A percentile compares a stretch with the other conserved stretches of the same genome.
Evolutionary conservation across 1,140 invertebrate genomes (phyloP).

Genomic region (Mya arenaria): DNA sequence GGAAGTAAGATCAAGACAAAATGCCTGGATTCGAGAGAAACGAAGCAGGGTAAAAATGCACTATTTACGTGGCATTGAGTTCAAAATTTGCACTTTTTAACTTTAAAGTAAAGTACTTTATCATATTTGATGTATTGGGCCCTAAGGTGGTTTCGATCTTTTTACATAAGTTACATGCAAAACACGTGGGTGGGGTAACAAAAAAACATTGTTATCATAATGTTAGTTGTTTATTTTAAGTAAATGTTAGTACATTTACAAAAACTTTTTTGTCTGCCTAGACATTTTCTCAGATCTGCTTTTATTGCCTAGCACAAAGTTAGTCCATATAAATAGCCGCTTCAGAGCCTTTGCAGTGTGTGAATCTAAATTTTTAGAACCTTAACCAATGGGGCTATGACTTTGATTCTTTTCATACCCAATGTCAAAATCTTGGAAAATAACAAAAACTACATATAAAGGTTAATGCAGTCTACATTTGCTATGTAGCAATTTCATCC

Average conservation of each 20-base stretch:
- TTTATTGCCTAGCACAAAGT: too few relatives aligned
- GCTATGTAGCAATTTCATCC: too few relatives aligned
- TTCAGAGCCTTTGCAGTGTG: too few relatives aligned
- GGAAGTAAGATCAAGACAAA: too few relatives aligned
- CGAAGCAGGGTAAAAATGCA: conserved; percentile 50
- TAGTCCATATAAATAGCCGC: too few relatives aligned
- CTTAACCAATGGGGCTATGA: too few relatives aligned
- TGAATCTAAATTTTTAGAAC: too few relatives aligned
- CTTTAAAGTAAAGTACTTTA: neutral
- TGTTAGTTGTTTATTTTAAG: neutral
- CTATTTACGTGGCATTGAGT: neutral
- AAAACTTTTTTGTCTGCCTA: neutral
- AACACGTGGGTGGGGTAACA: neutral
- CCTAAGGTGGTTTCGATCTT: neutral
- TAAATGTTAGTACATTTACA: neutral
- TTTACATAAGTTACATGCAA: neutral
- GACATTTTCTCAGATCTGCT: too few relatives aligned
- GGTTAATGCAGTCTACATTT: too few relatives aligned
- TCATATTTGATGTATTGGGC: neutral
- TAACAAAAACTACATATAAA: too few relatives aligned
- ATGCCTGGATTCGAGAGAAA: conserved; percentile 54
- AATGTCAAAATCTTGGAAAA: too few relatives aligned
- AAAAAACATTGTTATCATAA: neutral
- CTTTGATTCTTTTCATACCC: too few relatives aligned
- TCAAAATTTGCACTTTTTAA: neutral